Evolutionary conservation across 2,797 vertebrate species (phyloP).

Genomic region (Coregonus sp.): DNA sequence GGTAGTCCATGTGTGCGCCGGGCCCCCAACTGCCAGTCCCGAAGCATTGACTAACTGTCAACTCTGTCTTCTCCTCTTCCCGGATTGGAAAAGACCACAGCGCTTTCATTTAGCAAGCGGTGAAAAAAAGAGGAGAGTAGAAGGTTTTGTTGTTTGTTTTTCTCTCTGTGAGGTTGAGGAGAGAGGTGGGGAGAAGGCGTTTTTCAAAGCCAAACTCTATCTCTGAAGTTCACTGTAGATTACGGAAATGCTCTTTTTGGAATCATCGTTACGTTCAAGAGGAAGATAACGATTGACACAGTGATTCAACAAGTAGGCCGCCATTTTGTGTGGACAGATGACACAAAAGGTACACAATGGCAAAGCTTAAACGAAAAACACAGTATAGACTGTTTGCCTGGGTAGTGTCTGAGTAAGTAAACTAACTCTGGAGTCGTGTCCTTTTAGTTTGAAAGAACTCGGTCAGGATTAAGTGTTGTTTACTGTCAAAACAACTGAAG

Average conservation of each 20-base stretch:
- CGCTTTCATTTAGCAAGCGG: constrained; percentile 70
- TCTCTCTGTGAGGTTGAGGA: constrained; percentile 53
- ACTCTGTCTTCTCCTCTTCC: constrained; percentile 66
- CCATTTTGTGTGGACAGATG: constrained; percentile 23
- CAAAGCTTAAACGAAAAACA: not conserved
- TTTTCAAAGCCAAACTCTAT: constrained; percentile 59
- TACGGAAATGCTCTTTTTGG: constrained; percentile 27
- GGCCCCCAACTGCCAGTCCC: constrained; percentile 78
- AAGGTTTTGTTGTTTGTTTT: constrained; percentile 41
- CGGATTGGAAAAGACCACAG: constrained; percentile 59
- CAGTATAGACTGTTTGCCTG: not conserved
- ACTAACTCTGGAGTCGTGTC: constrained; percentile 7
- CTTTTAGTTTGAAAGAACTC: constrained; percentile 13
- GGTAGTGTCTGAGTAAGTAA: not conserved
- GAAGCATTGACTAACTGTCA: constrained; percentile 82
- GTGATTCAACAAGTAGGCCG: constrained; percentile 20
- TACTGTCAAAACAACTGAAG: not conserved
- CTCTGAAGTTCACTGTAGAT: constrained; percentile 57
- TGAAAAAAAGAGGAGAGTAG: constrained; percentile 57
- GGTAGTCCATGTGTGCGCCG: constrained; percentile 75
- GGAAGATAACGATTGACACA: not conserved
- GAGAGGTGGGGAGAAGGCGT: constrained; percentile 22
- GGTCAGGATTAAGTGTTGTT: not conserved
- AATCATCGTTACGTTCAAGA: not conserved
- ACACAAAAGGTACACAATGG: not conserved